phyloP scores from a whole-genome alignment of 2,888 invertebrate species.

The Drosophila antonietae region DNA sequence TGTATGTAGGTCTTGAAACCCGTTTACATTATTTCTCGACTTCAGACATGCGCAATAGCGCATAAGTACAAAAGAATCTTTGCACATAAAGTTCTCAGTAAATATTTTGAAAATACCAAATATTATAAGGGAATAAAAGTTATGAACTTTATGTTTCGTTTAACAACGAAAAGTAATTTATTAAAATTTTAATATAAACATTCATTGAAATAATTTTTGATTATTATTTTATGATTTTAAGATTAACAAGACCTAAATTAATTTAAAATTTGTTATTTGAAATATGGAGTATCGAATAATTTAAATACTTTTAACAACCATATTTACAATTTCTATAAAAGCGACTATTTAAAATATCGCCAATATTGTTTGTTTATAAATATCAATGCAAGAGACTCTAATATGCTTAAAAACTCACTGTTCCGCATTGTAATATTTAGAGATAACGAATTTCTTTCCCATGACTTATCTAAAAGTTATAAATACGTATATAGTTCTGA shows the following conservation, averaged over 20 bases:
- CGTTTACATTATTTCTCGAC: constrained; percentile 14
- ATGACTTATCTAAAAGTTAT: not conserved
- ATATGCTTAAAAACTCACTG: not conserved
- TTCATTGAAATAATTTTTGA: not conserved
- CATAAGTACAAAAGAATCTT: constrained; percentile 13
- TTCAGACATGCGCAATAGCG: constrained; percentile 29
- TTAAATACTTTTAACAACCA: not conserved
- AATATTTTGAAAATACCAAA: constrained; percentile 8
- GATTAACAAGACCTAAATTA: not conserved
- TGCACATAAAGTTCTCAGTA: not conserved
- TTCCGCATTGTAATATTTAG: not conserved
- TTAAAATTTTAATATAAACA: not conserved
- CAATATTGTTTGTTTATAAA: too few species aligned
- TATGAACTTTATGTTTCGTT: not conserved
- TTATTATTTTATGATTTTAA: not conserved
- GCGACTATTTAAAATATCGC: not conserved
- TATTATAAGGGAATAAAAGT: not conserved
- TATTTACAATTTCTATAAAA: not conserved
- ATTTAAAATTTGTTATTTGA: not conserved
- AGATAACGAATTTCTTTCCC: not conserved
- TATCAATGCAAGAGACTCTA: not conserved
- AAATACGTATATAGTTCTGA: not conserved
- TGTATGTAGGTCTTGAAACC: constrained; percentile 22
- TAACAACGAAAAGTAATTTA: not conserved
- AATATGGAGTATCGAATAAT: not conserved